A percentile compares a stretch with the other conserved stretches of the same genome.
Evolutionary conservation across 2,113 vertebrate species (phyloP).

Genomic region (Pavo muticus): DNA sequence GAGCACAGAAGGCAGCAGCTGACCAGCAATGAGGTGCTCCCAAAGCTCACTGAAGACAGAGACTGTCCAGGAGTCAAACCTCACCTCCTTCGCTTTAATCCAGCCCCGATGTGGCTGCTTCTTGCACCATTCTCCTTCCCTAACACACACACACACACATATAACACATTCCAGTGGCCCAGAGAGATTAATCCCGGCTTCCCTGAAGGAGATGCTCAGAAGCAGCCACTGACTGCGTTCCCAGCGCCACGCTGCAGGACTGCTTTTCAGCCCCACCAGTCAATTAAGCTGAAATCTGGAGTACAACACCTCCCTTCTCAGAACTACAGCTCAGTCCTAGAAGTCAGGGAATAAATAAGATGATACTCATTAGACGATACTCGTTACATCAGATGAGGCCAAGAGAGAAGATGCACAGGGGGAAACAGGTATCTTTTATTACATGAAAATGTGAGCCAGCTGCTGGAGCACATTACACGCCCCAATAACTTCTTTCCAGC

Average conservation of each 20-base stretch:
- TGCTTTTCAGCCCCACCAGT: not conserved
- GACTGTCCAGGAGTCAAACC: not conserved
- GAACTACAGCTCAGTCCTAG: not conserved
- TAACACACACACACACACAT: not conserved
- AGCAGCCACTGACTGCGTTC: not conserved
- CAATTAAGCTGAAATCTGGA: not conserved
- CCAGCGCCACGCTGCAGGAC: not conserved
- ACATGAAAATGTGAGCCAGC: not conserved
- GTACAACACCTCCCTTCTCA: not conserved
- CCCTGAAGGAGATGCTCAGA: not conserved
- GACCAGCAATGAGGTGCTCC: not conserved
- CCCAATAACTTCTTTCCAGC: constrained; percentile 9
- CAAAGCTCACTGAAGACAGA: not conserved
- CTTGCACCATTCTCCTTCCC: not conserved
- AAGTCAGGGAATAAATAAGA: not conserved
- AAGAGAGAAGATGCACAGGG: fast-evolving
- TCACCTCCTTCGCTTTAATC: not conserved
- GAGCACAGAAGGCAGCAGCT: not conserved
- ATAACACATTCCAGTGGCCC: not conserved
- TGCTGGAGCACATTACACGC: constrained; percentile 5
- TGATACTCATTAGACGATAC: too few species aligned
- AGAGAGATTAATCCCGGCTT: not conserved
- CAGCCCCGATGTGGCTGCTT: fast-evolving
- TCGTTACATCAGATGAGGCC: not conserved
- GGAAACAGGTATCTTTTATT: not conserved